Conservation (phyloP, 1,140 invertebrate genomes). For the Octopus bimaculoides region DNA sequence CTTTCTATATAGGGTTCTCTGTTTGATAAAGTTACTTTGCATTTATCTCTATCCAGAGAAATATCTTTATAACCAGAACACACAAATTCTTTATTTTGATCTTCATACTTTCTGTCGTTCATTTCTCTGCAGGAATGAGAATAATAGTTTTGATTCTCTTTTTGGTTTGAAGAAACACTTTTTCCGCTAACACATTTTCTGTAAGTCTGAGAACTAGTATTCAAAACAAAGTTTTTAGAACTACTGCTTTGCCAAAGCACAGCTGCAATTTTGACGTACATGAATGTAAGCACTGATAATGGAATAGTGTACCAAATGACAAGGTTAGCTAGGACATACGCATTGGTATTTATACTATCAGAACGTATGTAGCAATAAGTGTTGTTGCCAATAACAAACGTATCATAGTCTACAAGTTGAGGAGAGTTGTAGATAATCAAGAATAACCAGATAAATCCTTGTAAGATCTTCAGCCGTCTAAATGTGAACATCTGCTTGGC, state of each 20-base stretch:
- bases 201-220: not conserved
- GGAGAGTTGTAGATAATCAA: slow-evolving; percentile 39
- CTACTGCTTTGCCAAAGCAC: slow-evolving; percentile 59
- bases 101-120: too few species aligned
- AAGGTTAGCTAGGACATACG: slow-evolving; percentile 36
- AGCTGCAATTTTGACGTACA: slow-evolving; percentile 73
- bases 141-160: too few species aligned
- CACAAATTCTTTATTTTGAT: too few species aligned
- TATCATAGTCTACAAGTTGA: slow-evolving; percentile 39
- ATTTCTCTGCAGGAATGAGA: too few species aligned
- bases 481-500: slow-evolving; percentile 39
- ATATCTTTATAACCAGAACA: too few species aligned
- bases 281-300: slow-evolving; percentile 76
- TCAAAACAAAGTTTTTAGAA: not conserved
- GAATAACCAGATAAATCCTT: slow-evolving; percentile 37
- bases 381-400: slow-evolving; percentile 17
- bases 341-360: not conserved
- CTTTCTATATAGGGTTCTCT: too few species aligned
- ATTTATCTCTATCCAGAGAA: too few species aligned
- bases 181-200: too few species aligned
- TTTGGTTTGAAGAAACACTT: too few species aligned
- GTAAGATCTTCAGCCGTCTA: slow-evolving; percentile 18
- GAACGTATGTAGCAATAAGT: slow-evolving; percentile 25
- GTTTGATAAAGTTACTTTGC: too few species aligned
- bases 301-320: slow-evolving; percentile 74